Base-by-base conservation (phyloP, 2,888 invertebrate genomes). In the Heliconius charithonia region DNA sequence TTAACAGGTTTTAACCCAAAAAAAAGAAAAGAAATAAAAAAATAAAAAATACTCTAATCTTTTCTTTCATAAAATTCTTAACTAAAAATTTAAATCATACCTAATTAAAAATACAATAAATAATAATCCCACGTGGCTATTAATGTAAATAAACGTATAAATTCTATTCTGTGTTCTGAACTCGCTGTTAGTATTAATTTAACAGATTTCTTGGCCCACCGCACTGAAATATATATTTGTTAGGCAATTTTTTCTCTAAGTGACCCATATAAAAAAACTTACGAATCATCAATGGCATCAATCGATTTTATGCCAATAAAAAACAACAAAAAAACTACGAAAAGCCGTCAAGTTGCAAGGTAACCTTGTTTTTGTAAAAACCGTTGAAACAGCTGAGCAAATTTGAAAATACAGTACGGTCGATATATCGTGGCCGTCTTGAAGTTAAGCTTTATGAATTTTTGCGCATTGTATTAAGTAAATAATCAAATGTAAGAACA, bases 341-440 rank as follows among this genome's bases (percentile, higher is more conserved):
- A 91, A 92, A 93, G 90, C 88, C 93, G 92, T 93, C 93, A 90
- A 81, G 80, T 74, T 81, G 85, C 94, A 93, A 94, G 94, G 94
- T 91, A 86, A 92, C 83, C 92, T 0, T 75, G 89, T 80, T 51
- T 76, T 77, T 86, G 81, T 82, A 84, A 84, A 85, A 84, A 65
- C 75, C 77, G 83, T 83, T 82, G 77, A 78, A 83, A 81, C 83
- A 82, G 84, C 83, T 81, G 81, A 78, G 75, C 29, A 65, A 71
- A 62, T 63, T 71, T 77, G 75, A 76, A 78, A 76, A 79, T 76
- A 72, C 45, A 56, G 12, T 59, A 59, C 59, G n/a, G 3, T n/a
- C 22, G n/a, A 59, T 1, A n/a, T 10, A n/a, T 22, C n/a, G 22
- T 59, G 59, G 59, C 59, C 59, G 10, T 10, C 10, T n/a, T 59